These are phyloP conservation scores for Montipora cactus DNA, from an alignment of 64 coral and sea anemone species.

Conservation along the genomic window DNA sequence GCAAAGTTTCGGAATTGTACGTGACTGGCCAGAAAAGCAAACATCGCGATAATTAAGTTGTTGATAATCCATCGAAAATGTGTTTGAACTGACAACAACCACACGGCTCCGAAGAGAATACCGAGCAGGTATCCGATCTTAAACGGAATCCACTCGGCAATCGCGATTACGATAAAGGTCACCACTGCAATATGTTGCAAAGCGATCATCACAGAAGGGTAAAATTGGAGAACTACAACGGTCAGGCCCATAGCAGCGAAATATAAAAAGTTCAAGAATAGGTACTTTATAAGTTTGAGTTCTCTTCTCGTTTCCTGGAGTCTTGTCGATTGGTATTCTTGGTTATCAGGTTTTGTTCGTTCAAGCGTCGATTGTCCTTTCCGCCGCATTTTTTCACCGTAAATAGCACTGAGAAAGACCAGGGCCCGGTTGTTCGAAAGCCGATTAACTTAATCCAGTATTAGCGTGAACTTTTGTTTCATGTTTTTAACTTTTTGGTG, in stretches of 20 bases:
- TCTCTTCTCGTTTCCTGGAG: slow-evolving; percentile 36
- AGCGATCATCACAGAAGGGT: slow-evolving; percentile 68
- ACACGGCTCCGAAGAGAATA: slow-evolving; percentile 54
- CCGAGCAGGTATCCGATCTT: slow-evolving; percentile 68
- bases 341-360: background rate
- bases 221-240: slow-evolving; percentile 75
- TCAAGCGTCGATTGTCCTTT: background rate
- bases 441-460: too few species aligned
- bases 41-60: slow-evolving; percentile 92
- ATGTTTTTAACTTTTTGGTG: too few species aligned
- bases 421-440: background rate
- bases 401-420: slow-evolving; percentile 79
- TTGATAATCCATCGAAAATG: slow-evolving; percentile 91
- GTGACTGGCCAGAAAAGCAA: slow-evolving; percentile 85
- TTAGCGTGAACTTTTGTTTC: too few species aligned
- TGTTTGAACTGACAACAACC: slow-evolving; percentile 79
- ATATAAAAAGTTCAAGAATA: slow-evolving; percentile 77
- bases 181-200: slow-evolving; percentile 89
- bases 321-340: background rate
- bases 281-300: slow-evolving; percentile 49
- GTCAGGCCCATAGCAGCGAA: slow-evolving; percentile 81
- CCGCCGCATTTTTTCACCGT: slow-evolving; percentile 74
- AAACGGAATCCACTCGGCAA: slow-evolving; percentile 81
- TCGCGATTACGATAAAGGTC: slow-evolving; percentile 80
- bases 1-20: slow-evolving; percentile 94